These are phyloP conservation scores for Mirounga angustirostris DNA, from an alignment of 2,113 vertebrate genomes.

Conservation along the genomic window DNA sequence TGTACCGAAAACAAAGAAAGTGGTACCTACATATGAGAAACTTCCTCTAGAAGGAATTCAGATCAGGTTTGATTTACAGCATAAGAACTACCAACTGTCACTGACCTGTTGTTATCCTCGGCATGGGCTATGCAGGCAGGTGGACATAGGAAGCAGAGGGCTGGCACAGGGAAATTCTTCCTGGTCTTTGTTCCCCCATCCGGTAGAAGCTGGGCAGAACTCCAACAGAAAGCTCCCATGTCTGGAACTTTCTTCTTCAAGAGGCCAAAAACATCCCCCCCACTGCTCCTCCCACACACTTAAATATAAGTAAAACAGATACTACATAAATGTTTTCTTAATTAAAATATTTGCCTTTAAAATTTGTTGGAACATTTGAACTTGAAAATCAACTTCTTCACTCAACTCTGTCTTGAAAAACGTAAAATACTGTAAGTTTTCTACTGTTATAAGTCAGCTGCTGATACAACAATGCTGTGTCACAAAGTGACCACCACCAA, in stretches of 20 bases:
- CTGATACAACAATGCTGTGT: neutral
- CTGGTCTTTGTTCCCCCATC: neutral
- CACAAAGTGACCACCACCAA: neutral
- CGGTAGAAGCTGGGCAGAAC: neutral
- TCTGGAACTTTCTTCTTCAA: neutral
- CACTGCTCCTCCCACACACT: neutral
- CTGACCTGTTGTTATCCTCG: neutral
- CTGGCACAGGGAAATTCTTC: neutral
- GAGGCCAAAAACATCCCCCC: neutral
- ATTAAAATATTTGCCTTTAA: neutral
- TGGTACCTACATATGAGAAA: neutral
- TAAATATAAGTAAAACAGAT: neutral
- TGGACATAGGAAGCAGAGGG: neutral
- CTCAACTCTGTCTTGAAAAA: neutral
- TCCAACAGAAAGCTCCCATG: neutral
- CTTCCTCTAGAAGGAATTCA: neutral
- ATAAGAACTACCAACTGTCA: neutral
- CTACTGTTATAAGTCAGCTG: neutral
- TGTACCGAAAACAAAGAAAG: neutral
- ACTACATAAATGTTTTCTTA: neutral
- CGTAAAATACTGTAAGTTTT: neutral
- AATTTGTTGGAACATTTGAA: neutral
- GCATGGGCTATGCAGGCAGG: neutral
- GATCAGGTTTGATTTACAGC: neutral
- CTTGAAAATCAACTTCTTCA: neutral